Percentiles rank a stretch among this genome's conserved stretches.
phyloP scores from a whole-genome alignment of 1,140 invertebrate genomes.

The Sarcophaga peregrina region DNA sequence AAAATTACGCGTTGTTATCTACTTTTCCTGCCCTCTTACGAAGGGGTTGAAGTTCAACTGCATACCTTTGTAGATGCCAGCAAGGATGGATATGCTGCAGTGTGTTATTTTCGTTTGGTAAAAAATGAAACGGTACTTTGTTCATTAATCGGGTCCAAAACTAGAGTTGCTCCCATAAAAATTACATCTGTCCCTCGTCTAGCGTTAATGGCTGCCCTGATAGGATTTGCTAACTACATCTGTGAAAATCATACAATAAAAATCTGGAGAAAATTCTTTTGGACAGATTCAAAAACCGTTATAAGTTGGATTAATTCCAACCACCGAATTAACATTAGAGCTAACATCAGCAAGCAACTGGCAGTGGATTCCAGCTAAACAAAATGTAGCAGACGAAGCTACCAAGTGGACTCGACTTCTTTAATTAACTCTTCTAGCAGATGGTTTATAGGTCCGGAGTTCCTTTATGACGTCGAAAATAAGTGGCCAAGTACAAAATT shows the following conservation, averaged over 20 bases:
- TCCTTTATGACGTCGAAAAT: not conserved
- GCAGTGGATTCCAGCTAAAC: no score
- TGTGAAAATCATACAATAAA: not conserved
- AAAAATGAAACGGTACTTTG: not conserved
- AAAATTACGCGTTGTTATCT: not conserved
- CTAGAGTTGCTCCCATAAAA: constrained; percentile 5
- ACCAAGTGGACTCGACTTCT: no score
- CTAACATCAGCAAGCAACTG: no score
- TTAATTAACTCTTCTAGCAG: no score
- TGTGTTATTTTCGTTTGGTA: not conserved
- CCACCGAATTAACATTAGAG: no score
- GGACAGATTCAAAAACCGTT: not conserved
- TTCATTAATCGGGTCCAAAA: not conserved
- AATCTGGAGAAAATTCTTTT: not conserved
- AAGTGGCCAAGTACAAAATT: no score
- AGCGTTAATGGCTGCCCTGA: not conserved
- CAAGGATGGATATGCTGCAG: not conserved
- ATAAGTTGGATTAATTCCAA: not conserved
- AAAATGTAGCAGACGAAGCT: no score
- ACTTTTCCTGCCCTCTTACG: not conserved
- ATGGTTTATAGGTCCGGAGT: not conserved
- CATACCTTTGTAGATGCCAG: constrained; percentile 7
- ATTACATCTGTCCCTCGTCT: not conserved
- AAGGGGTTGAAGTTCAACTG: not conserved
- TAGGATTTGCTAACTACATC: not conserved